Percentiles rank a stretch among this genome's conserved stretches.
Conservation (phyloP, 2,797 vertebrate genomes). For the Phoebastria nigripes region DNA sequence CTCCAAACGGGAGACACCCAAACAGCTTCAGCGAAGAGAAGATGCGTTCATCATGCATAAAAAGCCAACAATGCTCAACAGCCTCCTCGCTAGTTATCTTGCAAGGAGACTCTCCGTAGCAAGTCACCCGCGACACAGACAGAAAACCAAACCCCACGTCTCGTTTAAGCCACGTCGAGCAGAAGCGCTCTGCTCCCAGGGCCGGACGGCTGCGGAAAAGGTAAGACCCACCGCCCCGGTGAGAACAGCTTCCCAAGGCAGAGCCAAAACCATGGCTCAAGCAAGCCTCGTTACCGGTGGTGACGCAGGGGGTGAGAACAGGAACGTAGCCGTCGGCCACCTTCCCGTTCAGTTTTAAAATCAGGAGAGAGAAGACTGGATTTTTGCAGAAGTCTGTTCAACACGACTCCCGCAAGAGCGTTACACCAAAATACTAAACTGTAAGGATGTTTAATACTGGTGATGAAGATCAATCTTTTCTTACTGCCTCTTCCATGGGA, state of each 20-base stretch:
- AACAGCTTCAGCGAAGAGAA: background rate
- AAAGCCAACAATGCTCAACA: background rate
- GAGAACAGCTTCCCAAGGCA: background rate
- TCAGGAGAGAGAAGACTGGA: background rate
- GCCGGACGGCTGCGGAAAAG: rapidly evolving
- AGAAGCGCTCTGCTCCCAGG: background rate
- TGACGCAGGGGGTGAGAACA: rapidly evolving
- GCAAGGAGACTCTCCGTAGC: background rate
- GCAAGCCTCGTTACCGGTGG: background rate
- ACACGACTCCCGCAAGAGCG: background rate
- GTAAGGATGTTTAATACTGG: background rate
- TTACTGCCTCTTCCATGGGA: background rate
- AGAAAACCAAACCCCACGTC: background rate
- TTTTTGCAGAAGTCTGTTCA: background rate
- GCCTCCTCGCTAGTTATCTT: rapidly evolving
- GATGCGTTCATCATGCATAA: background rate
- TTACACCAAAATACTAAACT: background rate
- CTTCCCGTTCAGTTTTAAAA: background rate
- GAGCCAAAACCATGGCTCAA: rapidly evolving
- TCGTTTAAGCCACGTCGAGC: rapidly evolving
- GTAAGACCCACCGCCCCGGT: rapidly evolving
- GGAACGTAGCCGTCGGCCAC: rapidly evolving
- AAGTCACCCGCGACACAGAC: rapidly evolving
- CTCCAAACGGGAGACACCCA: background rate
- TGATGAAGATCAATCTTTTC: background rate